A percentile compares a stretch with the other conserved stretches of the same genome.
Conservation (phyloP, 2,888 invertebrate species). For the Amphipoea oculea region DNA sequence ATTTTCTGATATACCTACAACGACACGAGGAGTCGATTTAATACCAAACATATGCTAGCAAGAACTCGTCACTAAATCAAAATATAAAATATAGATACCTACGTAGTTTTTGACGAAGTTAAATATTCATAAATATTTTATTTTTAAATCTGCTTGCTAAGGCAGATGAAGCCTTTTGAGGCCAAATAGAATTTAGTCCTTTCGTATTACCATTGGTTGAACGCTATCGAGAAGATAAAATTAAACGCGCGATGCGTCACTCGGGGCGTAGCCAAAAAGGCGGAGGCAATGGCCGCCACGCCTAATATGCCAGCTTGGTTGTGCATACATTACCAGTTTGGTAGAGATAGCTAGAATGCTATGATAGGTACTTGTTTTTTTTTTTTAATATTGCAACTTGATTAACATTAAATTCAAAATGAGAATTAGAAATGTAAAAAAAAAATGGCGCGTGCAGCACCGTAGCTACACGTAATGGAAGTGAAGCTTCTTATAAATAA, state of each 20-base stretch:
- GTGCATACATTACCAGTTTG: neutral
- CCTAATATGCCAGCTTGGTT: constrained; percentile 22
- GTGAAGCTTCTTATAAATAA: neutral
- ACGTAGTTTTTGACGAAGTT: neutral
- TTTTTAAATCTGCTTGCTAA: neutral
- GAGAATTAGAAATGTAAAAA: neutral
- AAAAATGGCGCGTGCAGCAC: neutral
- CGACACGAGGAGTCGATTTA: constrained; percentile 44
- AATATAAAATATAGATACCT: neutral
- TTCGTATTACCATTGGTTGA: constrained; percentile 29
- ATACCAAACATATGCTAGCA: constrained; percentile 34
- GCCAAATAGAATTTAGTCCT: neutral
- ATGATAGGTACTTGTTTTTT: neutral
- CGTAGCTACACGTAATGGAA: neutral
- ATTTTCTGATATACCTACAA: constrained; percentile 72
- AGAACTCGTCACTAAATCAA: constrained; percentile 2
- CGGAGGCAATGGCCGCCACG: constrained; percentile 38
- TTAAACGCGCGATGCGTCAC: constrained; percentile 29
- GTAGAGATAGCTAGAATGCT: neutral
- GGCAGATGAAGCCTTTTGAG: neutral
- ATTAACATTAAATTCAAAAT: constrained; percentile 1
- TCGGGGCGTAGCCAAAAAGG: constrained; percentile 52
- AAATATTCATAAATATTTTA: neutral
- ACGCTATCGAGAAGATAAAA: constrained; percentile 23
- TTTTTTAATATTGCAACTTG: neutral